phyloP scores from a whole-genome alignment of 2,888 invertebrate species.

The Allacma fusca region DNA sequence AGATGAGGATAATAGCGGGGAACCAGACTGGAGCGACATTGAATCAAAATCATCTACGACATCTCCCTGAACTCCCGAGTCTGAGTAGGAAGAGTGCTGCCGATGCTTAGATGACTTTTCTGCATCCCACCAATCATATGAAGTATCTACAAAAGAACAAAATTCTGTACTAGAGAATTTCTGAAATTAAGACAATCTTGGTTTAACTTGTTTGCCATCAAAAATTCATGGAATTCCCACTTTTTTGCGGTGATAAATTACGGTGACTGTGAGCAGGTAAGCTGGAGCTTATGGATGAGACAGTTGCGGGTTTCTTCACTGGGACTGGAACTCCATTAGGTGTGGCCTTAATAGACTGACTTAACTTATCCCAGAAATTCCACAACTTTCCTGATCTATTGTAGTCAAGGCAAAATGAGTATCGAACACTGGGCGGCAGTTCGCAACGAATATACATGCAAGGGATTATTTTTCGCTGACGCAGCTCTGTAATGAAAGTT shows the following conservation, averaged over 20 bases:
- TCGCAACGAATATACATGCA: conserved; percentile 73
- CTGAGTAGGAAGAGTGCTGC: conserved; percentile 26
- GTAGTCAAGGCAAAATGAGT: conserved; percentile 74
- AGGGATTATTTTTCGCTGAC: conserved; percentile 75
- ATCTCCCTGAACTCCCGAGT: conserved; percentile 23
- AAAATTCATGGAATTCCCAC: not conserved
- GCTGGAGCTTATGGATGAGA: conserved; percentile 4
- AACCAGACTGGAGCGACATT: conserved; percentile 53
- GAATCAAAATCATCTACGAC: conserved; percentile 47
- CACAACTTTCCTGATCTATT: conserved; percentile 68
- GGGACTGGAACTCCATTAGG: conserved; percentile 14
- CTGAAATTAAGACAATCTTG: not conserved
- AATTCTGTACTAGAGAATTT: not conserved
- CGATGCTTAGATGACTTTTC: conserved; percentile 46
- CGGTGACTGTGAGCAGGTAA: conserved; percentile 6
- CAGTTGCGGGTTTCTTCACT: not conserved
- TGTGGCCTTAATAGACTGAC: conserved; percentile 66
- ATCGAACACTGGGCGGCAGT: conserved; percentile 73
- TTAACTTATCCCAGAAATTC: conserved; percentile 77
- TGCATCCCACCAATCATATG: conserved; percentile 52
- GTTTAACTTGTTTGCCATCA: too few species aligned
- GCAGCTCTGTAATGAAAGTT: too few species aligned
- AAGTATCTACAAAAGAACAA: conserved; percentile 1
- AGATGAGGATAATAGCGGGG: conserved; percentile 45
- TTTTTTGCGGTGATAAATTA: not conserved